Base-by-base conservation (phyloP, 1,140 invertebrate genomes). In the Planococcus citri region DNA sequence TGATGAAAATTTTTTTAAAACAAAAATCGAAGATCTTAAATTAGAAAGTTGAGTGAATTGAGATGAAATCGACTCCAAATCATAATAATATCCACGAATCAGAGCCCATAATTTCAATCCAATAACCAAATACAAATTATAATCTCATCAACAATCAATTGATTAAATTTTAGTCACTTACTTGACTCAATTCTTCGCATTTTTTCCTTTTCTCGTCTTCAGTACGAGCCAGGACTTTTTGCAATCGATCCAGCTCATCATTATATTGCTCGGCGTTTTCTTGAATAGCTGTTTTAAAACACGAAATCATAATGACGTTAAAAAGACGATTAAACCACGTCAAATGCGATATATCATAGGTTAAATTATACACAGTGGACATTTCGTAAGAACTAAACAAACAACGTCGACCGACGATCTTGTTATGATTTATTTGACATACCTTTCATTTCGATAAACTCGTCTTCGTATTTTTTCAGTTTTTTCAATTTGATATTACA, bases 401-500 rank as follows among this genome's bases (percentile, higher is more conserved):
- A 41, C 9, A 10, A 41, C 37, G 37, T 38, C 37, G 20, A 37
- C 27, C 27, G 24, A 37, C 27, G 14, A 1, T 4, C 37, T 33
- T 69, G 57, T 69, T 29, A 21, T 29, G n/a, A 1, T 21, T 60
- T 22, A 27, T 12, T 27, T 9, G 20, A 0, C 73, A 78, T 82
- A 87, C 86, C 86, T 86, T 95, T 95, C 24, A 91, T 81, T 20
- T 85, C 80, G 71, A 85, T 79, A 80, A 93, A 99, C 76, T 98
- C 95, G 72, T 91, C 88, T 78, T 98, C 94, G 77, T 98, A 98
- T 77, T 97, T 97, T 78, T 91, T 91, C 69, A 99, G 78, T 76
- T 95, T 91, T 78, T 96, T 96, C 61, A 97, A 87, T 79, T 97
- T 98, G 58, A 94, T 84, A 74, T 86, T 88, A 75, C 92, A 91